These are phyloP conservation scores for Amphiura filiformis DNA, from an alignment of 35 echinoderm and acorn worm genomes.

Conservation along the genomic window DNA sequence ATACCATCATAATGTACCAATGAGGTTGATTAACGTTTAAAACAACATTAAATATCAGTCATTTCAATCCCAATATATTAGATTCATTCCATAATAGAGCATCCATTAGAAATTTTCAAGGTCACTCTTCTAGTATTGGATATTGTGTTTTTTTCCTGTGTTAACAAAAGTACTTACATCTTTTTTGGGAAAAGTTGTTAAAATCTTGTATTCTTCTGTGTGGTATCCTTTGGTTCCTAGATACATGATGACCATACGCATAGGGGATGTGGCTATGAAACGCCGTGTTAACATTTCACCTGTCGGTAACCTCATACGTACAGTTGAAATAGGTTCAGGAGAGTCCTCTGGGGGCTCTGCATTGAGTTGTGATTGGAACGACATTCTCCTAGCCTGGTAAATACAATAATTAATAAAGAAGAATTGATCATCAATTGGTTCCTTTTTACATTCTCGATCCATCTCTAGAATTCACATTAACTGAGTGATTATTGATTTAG, in stretches of 20 bases:
- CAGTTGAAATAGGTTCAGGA: conserved; percentile 52
- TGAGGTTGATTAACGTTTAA: not conserved
- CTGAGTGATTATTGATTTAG: no score
- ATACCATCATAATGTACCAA: no score
- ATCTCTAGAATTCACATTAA: no score
- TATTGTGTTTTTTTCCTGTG: no score
- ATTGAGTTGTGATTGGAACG: conserved; percentile 72
- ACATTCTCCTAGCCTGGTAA: conserved; percentile 71
- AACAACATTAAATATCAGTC: not conserved
- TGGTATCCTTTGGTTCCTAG: conserved; percentile 83
- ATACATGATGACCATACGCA: conserved; percentile 72
- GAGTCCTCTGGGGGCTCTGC: conserved; percentile 67
- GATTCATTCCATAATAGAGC: not conserved
- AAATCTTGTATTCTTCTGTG: conserved; percentile 72
- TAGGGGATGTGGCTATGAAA: conserved; percentile 56
- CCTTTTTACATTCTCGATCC: no score
- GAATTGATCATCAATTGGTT: not conserved
- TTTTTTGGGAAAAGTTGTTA: conserved; percentile 91
- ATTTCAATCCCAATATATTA: not conserved
- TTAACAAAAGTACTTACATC: conserved; percentile 68
- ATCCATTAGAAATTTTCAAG: not conserved
- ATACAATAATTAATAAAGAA: not conserved
- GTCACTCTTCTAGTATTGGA: not conserved
- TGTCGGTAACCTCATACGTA: conserved; percentile 75
- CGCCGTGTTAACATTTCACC: conserved; percentile 72